phyloP scores from a whole-genome alignment of 2,797 vertebrate genomes.

The Microctenopoma steveboyesi region DNA sequence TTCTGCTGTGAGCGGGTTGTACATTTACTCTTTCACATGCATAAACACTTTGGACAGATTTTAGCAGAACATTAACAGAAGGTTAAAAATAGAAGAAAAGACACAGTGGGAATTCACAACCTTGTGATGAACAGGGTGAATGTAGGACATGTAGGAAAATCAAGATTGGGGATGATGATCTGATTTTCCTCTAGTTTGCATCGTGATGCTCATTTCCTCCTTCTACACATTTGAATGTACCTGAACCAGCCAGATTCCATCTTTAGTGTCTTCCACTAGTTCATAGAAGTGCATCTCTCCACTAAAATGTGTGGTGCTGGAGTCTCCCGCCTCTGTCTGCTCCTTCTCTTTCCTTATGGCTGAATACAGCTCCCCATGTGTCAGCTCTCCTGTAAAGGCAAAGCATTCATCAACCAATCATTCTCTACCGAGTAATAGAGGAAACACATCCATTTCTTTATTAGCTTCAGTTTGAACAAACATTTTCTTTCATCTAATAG shows the following conservation, averaged over 20 bases:
- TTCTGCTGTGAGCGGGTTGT: no score
- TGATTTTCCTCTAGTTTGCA: not conserved
- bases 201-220: not conserved
- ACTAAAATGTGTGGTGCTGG: constrained; percentile 91
- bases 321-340: constrained; percentile 87
- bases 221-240: constrained; percentile 29
- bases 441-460: not conserved
- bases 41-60: not conserved
- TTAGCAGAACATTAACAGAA: not conserved
- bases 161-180: not conserved
- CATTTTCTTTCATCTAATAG: no score
- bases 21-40: not conserved
- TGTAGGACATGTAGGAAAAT: no score
- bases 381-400: constrained; percentile 88
- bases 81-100: no score
- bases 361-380: constrained; percentile 96
- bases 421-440: not conserved
- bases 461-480: no score
- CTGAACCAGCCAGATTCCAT: constrained; percentile 99
- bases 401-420: not conserved
- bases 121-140: not conserved
- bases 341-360: constrained; percentile 94
- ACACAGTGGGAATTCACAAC: not conserved
- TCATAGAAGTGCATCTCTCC: constrained; percentile 99
- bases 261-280: constrained; percentile 97